Base-by-base conservation (phyloP, 1,140 invertebrate species). In the Trypoxylus dichotomus region DNA sequence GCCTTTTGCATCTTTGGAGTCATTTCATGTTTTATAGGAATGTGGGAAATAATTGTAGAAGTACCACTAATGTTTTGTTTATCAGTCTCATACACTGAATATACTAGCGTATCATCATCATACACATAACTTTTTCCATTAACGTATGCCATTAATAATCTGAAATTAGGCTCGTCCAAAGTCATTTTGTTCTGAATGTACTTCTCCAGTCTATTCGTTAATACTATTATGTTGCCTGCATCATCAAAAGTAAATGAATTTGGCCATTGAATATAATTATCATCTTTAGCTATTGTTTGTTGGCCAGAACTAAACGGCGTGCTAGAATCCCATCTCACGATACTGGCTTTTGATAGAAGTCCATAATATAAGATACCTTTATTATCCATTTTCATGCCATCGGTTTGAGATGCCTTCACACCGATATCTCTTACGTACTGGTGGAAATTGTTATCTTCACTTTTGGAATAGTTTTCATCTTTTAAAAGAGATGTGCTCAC, bases 301-400 rank as follows among this genome's bases (percentile, higher is more conserved):
- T 83, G 82, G 2, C 82, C 87, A 2, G 81, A 82, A 73, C 87
- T 87, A 13, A 87, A 86, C 0, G 80, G 54, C 78, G 81, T 84
- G 43, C 81, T 86, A 27, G 88, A 90, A 83, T 94, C 90, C 92
- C 92, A 93, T 84, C 89, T 89, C 0, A 89, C 89, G 13, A 94
- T 90, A 6, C 91, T 90, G 68, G 92, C 90, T 79, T 91, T 90
- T 10, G 89, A 89, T 19, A 93, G 82, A 3, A 93, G 85, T 10
- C 92, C 92, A 81, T 89, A 93, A 83, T 92, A 94, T 0, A 94
- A 85, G 7, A 90, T 81, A 6, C 92, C 92, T 11, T 85, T 87
- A 3, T 91, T 88, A 76, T 93, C 92, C 92, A 93, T 93, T 60
- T 89, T 88, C 91, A 94, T 92, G 0, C 92, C 92, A 74, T 92